Conservation (phyloP, 2,113 vertebrate species). For the Hucho hucho region DNA sequence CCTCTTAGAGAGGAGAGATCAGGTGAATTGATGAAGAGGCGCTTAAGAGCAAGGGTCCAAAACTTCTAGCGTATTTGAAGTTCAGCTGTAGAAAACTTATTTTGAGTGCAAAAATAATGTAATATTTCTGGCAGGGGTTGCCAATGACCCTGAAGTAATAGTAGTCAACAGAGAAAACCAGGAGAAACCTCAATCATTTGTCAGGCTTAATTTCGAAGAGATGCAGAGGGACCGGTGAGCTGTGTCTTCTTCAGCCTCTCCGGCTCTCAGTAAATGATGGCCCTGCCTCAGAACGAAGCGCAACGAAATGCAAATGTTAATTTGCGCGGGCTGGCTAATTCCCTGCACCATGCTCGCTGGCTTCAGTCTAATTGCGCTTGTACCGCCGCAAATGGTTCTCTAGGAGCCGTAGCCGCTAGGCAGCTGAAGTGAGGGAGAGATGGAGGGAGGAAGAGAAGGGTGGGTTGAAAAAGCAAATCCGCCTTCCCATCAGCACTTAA, state of each 20-base stretch:
- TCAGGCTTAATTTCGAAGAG: not conserved
- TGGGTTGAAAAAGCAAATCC: not conserved
- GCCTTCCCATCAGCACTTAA: slow-evolving; percentile 28
- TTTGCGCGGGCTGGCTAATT: slow-evolving; percentile 25
- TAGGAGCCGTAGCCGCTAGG: not conserved
- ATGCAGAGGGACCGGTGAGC: not conserved
- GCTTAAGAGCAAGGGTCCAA: no score
- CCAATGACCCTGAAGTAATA: no score
- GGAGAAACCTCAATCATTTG: not conserved
- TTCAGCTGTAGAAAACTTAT: no score
- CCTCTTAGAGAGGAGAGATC: no score
- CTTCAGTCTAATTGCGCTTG: slow-evolving; percentile 30
- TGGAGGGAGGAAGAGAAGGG: not conserved
- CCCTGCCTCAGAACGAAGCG: not conserved
- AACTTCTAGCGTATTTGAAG: no score
- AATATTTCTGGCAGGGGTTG: no score
- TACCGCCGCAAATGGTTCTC: slow-evolving; percentile 3
- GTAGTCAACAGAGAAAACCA: not conserved
- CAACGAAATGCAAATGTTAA: slow-evolving; percentile 13
- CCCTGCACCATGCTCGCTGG: slow-evolving; percentile 11
- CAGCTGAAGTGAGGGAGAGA: not conserved
- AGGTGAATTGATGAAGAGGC: no score
- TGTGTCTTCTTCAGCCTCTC: not conserved
- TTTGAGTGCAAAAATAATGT: no score
- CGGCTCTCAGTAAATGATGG: not conserved